Conservation (phyloP, 2,888 invertebrate species). For the Glyphotaelius pellucidus region DNA sequence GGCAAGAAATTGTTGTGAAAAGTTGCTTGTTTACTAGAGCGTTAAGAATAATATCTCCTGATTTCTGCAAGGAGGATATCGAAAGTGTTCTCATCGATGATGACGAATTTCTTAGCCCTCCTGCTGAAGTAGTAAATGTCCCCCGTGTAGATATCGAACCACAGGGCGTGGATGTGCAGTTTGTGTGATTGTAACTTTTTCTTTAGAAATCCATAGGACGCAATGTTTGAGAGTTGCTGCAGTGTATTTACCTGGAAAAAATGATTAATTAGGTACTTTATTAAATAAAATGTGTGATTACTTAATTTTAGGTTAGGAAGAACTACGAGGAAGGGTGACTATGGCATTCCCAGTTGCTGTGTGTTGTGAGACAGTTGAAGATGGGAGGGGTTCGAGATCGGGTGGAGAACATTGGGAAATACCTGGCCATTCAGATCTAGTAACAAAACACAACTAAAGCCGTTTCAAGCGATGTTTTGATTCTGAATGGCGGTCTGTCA, state of each 20-base stretch:
- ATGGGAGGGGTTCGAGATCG: too few relatives aligned
- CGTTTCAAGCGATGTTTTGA: too few relatives aligned
- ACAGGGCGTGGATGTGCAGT: constrained; percentile 94
- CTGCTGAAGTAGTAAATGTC: constrained; percentile 97
- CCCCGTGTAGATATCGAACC: constrained; percentile 98
- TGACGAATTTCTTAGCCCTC: constrained; percentile 88
- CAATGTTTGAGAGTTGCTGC: constrained; percentile 94
- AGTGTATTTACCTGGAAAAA: constrained; percentile 87
- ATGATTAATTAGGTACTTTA: constrained; percentile 33
- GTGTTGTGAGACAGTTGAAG: too few relatives aligned
- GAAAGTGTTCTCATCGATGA: constrained; percentile 90
- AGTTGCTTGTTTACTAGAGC: too few relatives aligned
- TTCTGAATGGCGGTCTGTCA: too few relatives aligned
- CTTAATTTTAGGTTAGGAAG: too few relatives aligned
- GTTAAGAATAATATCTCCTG: constrained; percentile 85
- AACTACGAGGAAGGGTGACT: too few relatives aligned
- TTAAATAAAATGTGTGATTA: not conserved
- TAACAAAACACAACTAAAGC: too few relatives aligned
- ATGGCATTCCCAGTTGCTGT: too few relatives aligned
- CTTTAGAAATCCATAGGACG: constrained; percentile 94
- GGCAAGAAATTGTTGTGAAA: too few relatives aligned
- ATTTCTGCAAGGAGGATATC: constrained; percentile 87
- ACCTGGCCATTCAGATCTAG: too few relatives aligned
- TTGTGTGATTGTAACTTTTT: constrained; percentile 88
- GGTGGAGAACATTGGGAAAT: too few relatives aligned